Evolutionary conservation across 2,113 vertebrate genomes (phyloP).

Genomic region (Prietella phreatophila): DNA sequence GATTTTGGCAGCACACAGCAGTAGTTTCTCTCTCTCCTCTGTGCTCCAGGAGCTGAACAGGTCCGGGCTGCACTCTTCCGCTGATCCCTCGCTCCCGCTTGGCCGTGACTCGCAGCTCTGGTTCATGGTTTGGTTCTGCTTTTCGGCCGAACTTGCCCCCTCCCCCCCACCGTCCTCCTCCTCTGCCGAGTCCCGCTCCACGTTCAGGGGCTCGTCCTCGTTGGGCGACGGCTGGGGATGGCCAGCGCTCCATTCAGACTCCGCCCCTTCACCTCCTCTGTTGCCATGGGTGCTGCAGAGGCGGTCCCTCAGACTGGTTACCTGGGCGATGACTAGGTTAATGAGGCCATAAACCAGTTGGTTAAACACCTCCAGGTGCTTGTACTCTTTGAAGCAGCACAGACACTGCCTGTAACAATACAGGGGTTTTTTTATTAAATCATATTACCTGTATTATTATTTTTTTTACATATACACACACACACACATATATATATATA

Average conservation of each 20-base stretch:
- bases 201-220: constrained; percentile 85
- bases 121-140: constrained; percentile 53
- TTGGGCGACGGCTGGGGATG: constrained; percentile 71
- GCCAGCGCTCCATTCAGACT: constrained; percentile 78
- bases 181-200: constrained; percentile 86
- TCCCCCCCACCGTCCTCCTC: constrained; percentile 76
- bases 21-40: constrained; percentile 96
- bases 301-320: constrained; percentile 73
- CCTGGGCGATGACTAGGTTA: constrained; percentile 95
- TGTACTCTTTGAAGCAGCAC: constrained; percentile 99
- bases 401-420: constrained; percentile 86
- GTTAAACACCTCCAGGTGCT: constrained; percentile 98
- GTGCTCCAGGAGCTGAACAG: constrained; percentile 88
- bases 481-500: too few species aligned
- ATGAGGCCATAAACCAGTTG: constrained; percentile 99
- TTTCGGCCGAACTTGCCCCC: constrained; percentile 11
- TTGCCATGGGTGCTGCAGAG: constrained; percentile 77
- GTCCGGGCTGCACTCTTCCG: constrained; percentile 71
- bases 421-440: background rate
- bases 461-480: too few species aligned
- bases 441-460: too few species aligned
- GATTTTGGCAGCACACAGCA: constrained; percentile 97
- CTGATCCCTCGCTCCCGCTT: constrained; percentile 65
- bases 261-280: constrained; percentile 68
- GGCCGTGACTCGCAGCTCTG: constrained; percentile 64